A percentile compares a stretch with the other conserved stretches of the same genome.
phyloP scores from a whole-genome alignment of 2,888 invertebrate species.

The Dasypogon diadema region DNA sequence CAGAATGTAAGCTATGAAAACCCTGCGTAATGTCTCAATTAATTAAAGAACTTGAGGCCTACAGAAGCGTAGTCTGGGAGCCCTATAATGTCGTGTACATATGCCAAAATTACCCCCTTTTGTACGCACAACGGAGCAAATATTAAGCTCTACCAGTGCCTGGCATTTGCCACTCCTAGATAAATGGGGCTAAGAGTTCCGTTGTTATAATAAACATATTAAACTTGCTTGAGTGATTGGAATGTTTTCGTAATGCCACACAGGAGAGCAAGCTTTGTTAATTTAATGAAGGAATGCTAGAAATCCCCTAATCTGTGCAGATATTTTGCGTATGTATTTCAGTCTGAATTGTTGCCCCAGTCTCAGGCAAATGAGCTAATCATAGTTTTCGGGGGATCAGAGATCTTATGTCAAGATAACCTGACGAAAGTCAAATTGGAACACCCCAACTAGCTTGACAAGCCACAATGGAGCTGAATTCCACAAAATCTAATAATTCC shows the following conservation, averaged over 20 bases:
- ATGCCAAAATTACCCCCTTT: slow-evolving; percentile 24
- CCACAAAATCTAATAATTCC: slow-evolving; percentile 1
- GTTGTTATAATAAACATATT: slow-evolving; percentile 41
- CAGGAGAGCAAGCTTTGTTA: slow-evolving; percentile 14
- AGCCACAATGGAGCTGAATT: not conserved
- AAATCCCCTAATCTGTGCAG: slow-evolving; percentile 32
- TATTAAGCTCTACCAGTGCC: slow-evolving; percentile 7
- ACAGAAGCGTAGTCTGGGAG: not conserved
- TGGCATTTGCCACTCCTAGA: slow-evolving; percentile 6
- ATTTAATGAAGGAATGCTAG: slow-evolving; percentile 44
- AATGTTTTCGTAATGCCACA: slow-evolving; percentile 41
- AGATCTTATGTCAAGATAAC: too few species aligned
- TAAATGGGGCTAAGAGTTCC: slow-evolving; percentile 18
- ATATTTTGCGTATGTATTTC: not conserved
- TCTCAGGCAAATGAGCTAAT: not conserved
- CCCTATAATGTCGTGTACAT: slow-evolving; percentile 25
- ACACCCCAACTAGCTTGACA: not conserved
- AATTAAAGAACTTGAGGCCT: slow-evolving; percentile 50
- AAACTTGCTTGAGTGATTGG: slow-evolving; percentile 43
- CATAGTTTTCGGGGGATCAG: not conserved
- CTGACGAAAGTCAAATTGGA: too few species aligned
- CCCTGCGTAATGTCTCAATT: slow-evolving; percentile 46
- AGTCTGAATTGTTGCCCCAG: not conserved
- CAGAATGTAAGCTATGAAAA: not conserved
- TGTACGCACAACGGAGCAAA: slow-evolving; percentile 7